Evolutionary conservation across 2,113 vertebrate species (phyloP).

Genomic region (Eleginops maclovinus): DNA sequence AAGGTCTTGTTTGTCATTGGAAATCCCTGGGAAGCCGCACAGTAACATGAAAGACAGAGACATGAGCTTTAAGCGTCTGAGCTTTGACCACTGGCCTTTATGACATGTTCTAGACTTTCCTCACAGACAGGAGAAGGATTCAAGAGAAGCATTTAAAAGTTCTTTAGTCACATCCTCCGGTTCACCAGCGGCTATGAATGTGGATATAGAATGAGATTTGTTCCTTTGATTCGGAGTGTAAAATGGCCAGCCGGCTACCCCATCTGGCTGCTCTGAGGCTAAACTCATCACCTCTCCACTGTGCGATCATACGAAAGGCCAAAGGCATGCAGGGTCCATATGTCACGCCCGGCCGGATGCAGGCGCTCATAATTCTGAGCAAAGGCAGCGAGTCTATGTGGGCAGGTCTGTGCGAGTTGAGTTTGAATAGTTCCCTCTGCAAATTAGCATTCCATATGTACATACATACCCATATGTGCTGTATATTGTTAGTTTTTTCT

Average conservation of each 20-base stretch:
- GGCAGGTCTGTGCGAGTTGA: slow-evolving; percentile 6
- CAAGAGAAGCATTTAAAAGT: slow-evolving; percentile 12
- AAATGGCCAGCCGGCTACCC: slow-evolving; percentile 64
- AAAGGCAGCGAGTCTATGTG: slow-evolving; percentile 28
- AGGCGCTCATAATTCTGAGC: slow-evolving; percentile 25
- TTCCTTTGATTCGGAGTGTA: slow-evolving; percentile 53
- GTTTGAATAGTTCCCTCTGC: slow-evolving; percentile 1
- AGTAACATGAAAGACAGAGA: slow-evolving; percentile 7
- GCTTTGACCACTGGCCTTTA: slow-evolving; percentile 35
- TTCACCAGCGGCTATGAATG: slow-evolving; percentile 22
- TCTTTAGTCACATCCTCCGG: background rate
- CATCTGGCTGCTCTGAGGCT: slow-evolving; percentile 60
- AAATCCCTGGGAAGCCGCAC: slow-evolving; percentile 44
- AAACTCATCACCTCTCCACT: slow-evolving; percentile 64
- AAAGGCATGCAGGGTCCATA: slow-evolving; percentile 61
- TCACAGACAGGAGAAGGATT: background rate
- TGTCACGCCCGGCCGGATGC: slow-evolving; percentile 45
- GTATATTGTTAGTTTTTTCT: slow-evolving; percentile 9
- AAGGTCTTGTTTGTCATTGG: slow-evolving; percentile 70
- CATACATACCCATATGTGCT: slow-evolving; percentile 11
- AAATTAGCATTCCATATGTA: slow-evolving; percentile 33
- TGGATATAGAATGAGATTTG: slow-evolving; percentile 33
- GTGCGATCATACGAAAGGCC: slow-evolving; percentile 42
- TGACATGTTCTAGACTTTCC: slow-evolving; percentile 35
- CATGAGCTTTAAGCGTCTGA: slow-evolving; percentile 29